phyloP scores from a whole-genome alignment of 2,797 vertebrate genomes.

The Tamandua tetradactyla region DNA sequence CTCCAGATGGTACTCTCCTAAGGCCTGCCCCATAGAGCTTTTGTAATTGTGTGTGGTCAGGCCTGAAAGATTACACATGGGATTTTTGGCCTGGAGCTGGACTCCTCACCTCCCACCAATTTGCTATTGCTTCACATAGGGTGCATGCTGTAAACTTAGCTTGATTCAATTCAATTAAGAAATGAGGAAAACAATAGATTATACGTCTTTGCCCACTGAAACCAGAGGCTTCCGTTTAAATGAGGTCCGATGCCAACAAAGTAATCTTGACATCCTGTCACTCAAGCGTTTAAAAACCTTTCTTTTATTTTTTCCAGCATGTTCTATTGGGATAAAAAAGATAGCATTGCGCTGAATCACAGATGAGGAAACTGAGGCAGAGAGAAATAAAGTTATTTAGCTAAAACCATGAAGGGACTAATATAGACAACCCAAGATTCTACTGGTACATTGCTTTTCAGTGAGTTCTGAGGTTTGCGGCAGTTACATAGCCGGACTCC shows the following conservation, averaged over 20 bases:
- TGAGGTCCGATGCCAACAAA: neutral
- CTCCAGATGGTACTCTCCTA: too few species aligned
- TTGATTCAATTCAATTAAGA: neutral
- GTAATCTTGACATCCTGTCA: conserved; percentile 20
- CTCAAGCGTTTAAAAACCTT: neutral
- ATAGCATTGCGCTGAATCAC: neutral
- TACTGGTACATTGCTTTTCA: neutral
- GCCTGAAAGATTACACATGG: too few species aligned
- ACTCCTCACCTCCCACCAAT: neutral
- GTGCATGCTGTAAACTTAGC: neutral
- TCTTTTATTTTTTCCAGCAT: conserved; percentile 28
- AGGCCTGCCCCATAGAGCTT: too few species aligned
- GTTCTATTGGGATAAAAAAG: neutral
- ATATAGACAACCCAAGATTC: neutral
- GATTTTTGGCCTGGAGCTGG: too few species aligned
- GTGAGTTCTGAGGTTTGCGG: neutral
- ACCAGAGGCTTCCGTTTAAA: neutral
- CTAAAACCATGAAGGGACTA: neutral
- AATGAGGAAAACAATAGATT: neutral
- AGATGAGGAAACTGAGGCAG: neutral
- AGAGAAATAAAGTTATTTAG: neutral
- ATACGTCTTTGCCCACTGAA: neutral
- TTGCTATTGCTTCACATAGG: neutral
- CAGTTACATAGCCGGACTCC: neutral
- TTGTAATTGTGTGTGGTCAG: too few species aligned